Conservation (phyloP, 2,797 vertebrate species). For the Sebastes reedi region DNA sequence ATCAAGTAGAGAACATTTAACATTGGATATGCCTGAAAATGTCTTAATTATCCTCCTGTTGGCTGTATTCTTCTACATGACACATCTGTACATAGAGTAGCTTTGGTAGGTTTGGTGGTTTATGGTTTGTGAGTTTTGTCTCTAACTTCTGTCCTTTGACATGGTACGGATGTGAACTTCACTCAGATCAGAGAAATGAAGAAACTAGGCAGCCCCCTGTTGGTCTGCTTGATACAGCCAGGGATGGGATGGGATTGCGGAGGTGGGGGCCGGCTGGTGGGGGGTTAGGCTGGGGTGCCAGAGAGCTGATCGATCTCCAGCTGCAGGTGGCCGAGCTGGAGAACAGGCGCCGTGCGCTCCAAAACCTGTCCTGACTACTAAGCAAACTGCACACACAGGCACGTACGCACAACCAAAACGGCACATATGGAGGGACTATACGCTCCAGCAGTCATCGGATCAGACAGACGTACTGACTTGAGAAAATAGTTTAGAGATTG, state of each 20-base stretch:
- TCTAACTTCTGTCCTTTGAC: constrained; percentile 4
- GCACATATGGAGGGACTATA: constrained; percentile 7
- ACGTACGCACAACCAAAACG: constrained; percentile 39
- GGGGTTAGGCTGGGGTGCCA: constrained; percentile 37
- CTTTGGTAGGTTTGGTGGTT: neutral
- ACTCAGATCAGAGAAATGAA: constrained; percentile 44
- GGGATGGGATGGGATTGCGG: constrained; percentile 43
- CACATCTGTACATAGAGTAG: neutral
- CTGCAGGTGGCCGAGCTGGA: constrained; percentile 78
- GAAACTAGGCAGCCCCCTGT: constrained; percentile 61
- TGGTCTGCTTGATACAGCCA: constrained; percentile 51
- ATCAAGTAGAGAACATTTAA: neutral
- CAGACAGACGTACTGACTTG: constrained; percentile 32
- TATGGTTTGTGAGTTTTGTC: constrained; percentile 8
- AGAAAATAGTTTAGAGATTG: constrained; percentile 35
- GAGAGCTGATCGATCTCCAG: constrained; percentile 77
- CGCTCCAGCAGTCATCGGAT: constrained; percentile 28
- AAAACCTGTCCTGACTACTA: constrained; percentile 75
- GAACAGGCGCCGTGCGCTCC: constrained; percentile 49
- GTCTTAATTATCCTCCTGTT: neutral
- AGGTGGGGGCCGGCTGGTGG: constrained; percentile 34
- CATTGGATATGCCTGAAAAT: neutral
- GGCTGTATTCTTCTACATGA: neutral
- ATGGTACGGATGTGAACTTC: constrained; percentile 52
- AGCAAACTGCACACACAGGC: constrained; percentile 49